Conservation (phyloP, 1,140 invertebrate species). For the Zaprionus camerounensis region DNA sequence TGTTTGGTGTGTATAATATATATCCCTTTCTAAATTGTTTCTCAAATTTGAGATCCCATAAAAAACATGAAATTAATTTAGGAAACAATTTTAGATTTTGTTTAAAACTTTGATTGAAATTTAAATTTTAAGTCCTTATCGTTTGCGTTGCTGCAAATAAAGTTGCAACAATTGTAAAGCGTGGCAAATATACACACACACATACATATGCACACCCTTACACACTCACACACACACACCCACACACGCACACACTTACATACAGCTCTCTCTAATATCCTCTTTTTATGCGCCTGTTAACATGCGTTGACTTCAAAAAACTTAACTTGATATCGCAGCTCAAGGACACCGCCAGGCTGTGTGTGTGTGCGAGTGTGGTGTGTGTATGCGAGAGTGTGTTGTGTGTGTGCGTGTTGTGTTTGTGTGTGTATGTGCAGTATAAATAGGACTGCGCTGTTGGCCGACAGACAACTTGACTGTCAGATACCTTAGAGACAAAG, state of each 20-base stretch:
- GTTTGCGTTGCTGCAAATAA: too few species aligned
- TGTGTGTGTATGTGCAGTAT: not conserved
- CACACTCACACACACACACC: too few species aligned
- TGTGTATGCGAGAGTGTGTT: not conserved
- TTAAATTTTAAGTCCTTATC: not conserved
- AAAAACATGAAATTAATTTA: too few species aligned
- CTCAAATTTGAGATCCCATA: too few species aligned
- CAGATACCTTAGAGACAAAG: not conserved
- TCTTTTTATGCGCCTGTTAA: slow-evolving; percentile 12
- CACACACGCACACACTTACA: not conserved
- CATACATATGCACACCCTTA: not conserved
- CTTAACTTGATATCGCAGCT: slow-evolving; percentile 40
- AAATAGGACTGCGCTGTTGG: not conserved
- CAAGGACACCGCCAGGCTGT: slow-evolving; percentile 29
- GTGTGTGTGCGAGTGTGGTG: not conserved
- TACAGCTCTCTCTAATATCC: slow-evolving; percentile 13
- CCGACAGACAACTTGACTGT: not conserved
- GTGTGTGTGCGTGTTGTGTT: not conserved
- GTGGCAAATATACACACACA: not conserved
- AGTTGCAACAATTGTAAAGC: slow-evolving; percentile 16
- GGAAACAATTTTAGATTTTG: not conserved
- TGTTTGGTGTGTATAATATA: too few species aligned
- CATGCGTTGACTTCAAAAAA: slow-evolving; percentile 28
- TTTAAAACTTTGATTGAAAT: not conserved
- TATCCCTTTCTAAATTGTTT: too few species aligned